phyloP scores from a whole-genome alignment of 1,140 invertebrate species.

The Drosophila nannoptera region DNA sequence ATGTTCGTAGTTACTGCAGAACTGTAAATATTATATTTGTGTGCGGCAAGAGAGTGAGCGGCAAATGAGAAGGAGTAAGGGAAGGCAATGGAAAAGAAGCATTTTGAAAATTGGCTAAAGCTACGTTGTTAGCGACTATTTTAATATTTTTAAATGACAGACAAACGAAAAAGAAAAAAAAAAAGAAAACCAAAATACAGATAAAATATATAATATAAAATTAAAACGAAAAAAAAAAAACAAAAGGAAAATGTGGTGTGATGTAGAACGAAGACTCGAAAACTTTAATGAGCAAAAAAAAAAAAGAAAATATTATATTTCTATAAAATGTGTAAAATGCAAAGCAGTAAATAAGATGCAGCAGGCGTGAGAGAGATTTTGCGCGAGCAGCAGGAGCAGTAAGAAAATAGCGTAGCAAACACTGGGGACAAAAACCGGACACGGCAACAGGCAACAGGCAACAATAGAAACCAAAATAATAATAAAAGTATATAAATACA shows the following conservation, averaged over 20 bases:
- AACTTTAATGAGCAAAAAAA: slow-evolving; percentile 42
- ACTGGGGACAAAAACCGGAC: slow-evolving; percentile 48
- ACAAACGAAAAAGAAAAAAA: slow-evolving; percentile 22
- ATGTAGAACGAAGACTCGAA: slow-evolving; percentile 68
- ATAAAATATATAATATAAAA: slow-evolving; percentile 13
- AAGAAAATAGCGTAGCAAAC: slow-evolving; percentile 59
- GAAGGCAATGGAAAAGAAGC: neutral
- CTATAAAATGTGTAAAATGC: slow-evolving; percentile 55
- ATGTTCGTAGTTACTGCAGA: slow-evolving; percentile 37
- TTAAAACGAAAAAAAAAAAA: slow-evolving; percentile 18
- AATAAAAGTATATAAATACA: slow-evolving; percentile 9
- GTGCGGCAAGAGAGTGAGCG: slow-evolving; percentile 19
- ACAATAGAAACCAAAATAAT: slow-evolving; percentile 51
- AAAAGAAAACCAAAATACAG: slow-evolving; percentile 12
- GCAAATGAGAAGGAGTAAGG: neutral
- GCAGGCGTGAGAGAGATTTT: neutral
- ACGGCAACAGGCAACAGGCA: slow-evolving; percentile 38
- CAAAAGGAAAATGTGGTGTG: slow-evolving; percentile 49
- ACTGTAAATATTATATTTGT: slow-evolving; percentile 72
- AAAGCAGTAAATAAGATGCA: slow-evolving; percentile 17
- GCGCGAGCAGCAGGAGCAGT: slow-evolving; percentile 19
- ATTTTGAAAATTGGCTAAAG: slow-evolving; percentile 44
- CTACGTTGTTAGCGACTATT: slow-evolving; percentile 48
- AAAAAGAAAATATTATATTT: slow-evolving; percentile 62
- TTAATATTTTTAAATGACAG: slow-evolving; percentile 60